phyloP scores from a whole-genome alignment of 2,113 vertebrate genomes.

The Mus spicilegus region DNA sequence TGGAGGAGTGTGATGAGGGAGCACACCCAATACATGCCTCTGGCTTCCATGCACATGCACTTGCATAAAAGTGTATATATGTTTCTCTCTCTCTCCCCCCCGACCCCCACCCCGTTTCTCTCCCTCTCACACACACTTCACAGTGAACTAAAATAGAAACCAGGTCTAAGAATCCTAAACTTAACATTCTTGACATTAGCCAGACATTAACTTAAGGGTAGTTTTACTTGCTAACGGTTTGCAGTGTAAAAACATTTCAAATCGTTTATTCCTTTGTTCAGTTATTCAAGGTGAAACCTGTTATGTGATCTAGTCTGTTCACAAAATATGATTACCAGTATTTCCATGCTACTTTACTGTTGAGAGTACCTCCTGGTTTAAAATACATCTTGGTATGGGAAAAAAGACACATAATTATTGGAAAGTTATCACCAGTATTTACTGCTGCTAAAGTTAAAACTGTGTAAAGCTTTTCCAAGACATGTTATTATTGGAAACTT shows the following conservation, averaged over 20 bases:
- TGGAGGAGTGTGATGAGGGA: no score
- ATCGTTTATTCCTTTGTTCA: background rate
- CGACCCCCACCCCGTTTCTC: no score
- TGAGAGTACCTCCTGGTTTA: background rate
- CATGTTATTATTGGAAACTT: background rate
- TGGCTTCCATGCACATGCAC: background rate
- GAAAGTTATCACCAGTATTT: background rate
- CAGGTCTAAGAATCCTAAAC: background rate
- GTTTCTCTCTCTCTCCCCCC: background rate
- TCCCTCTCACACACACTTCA: background rate
- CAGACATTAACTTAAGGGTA: background rate
- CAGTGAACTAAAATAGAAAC: background rate
- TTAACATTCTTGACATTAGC: background rate
- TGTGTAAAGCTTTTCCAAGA: slow-evolving; percentile 27
- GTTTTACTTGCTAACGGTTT: background rate
- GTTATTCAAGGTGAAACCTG: background rate
- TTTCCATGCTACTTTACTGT: slow-evolving; percentile 5
- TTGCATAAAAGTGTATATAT: background rate
- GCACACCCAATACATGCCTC: no score
- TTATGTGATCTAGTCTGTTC: background rate
- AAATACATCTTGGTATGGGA: background rate
- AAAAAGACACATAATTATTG: background rate
- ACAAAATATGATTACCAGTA: background rate
- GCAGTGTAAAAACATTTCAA: background rate
- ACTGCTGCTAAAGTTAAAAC: background rate